Evolutionary conservation across 2,888 invertebrate species (phyloP).

Genomic region (Leptarthrus brevirostris): DNA sequence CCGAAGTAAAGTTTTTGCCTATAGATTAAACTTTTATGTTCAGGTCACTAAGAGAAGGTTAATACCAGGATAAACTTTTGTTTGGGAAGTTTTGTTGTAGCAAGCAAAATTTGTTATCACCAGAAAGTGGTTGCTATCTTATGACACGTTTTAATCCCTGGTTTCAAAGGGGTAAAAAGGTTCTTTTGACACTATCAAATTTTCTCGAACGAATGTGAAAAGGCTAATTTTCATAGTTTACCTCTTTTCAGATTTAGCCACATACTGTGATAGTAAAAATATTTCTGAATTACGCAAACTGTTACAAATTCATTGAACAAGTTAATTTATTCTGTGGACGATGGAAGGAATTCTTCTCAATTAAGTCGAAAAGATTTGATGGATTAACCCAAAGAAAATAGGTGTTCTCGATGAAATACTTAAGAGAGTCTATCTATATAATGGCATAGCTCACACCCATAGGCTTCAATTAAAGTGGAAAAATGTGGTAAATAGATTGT

Average conservation of each 20-base stretch:
- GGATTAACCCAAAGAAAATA: constrained; percentile 6
- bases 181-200: constrained; percentile 39
- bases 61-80: constrained; percentile 41
- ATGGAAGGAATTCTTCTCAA: neutral
- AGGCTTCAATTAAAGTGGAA: no score
- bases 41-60: constrained; percentile 42
- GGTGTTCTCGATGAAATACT: no score
- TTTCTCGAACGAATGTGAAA: neutral
- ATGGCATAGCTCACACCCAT: no score
- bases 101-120: constrained; percentile 35
- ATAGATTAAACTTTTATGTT: constrained; percentile 51
- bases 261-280: constrained; percentile 5
- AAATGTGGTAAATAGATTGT: no score
- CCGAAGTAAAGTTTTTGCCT: constrained; percentile 50
- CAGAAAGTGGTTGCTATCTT: constrained; percentile 28
- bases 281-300: constrained; percentile 18
- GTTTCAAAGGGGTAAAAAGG: constrained; percentile 40
- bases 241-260: constrained; percentile 3
- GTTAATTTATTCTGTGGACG: constrained; percentile 24
- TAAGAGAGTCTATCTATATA: no score
- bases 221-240: constrained; percentile 31
- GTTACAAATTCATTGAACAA: neutral
- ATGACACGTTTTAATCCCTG: constrained; percentile 36
- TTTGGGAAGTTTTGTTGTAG: constrained; percentile 14
- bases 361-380: constrained; percentile 1